Evolutionary conservation across 2,797 vertebrate genomes (phyloP), one percentile per base, ranked within the genome.

Genomic region (Pogoniulus pusillus): DNA sequence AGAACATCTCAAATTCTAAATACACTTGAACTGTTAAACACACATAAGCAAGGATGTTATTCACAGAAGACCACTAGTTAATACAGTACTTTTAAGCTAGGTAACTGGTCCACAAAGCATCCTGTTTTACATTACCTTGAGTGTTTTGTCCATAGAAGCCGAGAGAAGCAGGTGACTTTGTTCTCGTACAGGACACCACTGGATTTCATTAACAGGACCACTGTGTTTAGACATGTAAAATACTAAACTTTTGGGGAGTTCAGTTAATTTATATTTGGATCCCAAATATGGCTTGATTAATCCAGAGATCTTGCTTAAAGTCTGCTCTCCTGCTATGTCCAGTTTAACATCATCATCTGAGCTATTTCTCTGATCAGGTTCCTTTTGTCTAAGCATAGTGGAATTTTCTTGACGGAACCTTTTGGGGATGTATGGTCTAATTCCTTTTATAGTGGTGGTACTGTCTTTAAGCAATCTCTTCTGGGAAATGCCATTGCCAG

Each of bases 101-200:
- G 55, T 32, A 60, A 35, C 1, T 29, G 72, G 14, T 51, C 30
- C 9, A 10, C 57, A 86, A 87, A 54, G n/a, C 41, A 87, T 41
- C 77, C 80, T 53, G 35, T 26, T 91, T 76, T 85, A 85, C 43
- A 94, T 96, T 98, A 99, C 99, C 99, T 99, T 99, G 83, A 98
- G 87, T 32, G 98, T 99, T 93, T 98, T 98, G 95, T 99, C 99
- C 99, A 99, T 99, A 62, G 99, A 99, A 16, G 98, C 97, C 0
- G 99, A 99, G 75, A 99, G 98, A 70, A 99, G 97, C 93, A 99
- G 93, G 84, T 99, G 99, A 86, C 99, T 99, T 85, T 96, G 96
- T 18, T 98, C 97, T 72, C 91, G 93, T 15, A 98, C 96, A 5
- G 99, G 98, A 93, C 98, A 98, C 99, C 99, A 99, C 78, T 98